A percentile compares a stretch with the other conserved stretches of the same genome.
These are phyloP conservation scores for Tetramorium parvispinum DNA, from an alignment of 1,140 invertebrate genomes.

Conservation along the genomic window DNA sequence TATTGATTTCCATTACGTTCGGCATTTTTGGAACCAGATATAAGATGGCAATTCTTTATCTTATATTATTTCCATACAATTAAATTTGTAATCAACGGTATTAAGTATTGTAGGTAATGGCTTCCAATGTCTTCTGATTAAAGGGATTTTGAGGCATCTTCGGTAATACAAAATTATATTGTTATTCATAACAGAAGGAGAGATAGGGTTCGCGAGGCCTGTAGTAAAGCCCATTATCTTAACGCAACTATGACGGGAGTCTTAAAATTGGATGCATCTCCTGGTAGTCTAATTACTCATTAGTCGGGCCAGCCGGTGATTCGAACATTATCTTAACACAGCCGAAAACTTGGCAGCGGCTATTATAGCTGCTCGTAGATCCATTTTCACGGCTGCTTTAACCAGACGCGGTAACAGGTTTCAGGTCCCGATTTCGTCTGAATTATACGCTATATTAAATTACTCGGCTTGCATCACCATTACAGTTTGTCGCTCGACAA, in stretches of 20 bases:
- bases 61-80: slow-evolving; percentile 23
- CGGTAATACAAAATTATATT: slow-evolving; percentile 26
- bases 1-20: slow-evolving; percentile 19
- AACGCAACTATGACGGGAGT: neutral
- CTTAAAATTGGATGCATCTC: slow-evolving; percentile 42
- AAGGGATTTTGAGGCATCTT: neutral
- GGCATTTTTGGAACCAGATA: neutral
- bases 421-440: slow-evolving; percentile 54
- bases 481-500: slow-evolving; percentile 59
- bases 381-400: slow-evolving; percentile 58
- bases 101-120: neutral
- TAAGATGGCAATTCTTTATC: neutral
- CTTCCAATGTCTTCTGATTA: slow-evolving; percentile 17
- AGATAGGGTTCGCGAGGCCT: neutral
- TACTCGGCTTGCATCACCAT: slow-evolving; percentile 42
- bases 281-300: slow-evolving; percentile 50
- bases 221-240: slow-evolving; percentile 15
- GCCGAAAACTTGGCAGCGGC: slow-evolving; percentile 53
- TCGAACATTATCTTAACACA: slow-evolving; percentile 41
- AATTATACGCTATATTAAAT: slow-evolving; percentile 68
- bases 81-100: slow-evolving; percentile 12
- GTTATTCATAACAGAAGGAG: slow-evolving; percentile 30
- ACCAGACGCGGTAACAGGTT: slow-evolving; percentile 35
- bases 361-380: slow-evolving; percentile 52
- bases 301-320: slow-evolving; percentile 41